Conservation (phyloP, 2,113 vertebrate genomes). For the Pelecanus crispus region DNA sequence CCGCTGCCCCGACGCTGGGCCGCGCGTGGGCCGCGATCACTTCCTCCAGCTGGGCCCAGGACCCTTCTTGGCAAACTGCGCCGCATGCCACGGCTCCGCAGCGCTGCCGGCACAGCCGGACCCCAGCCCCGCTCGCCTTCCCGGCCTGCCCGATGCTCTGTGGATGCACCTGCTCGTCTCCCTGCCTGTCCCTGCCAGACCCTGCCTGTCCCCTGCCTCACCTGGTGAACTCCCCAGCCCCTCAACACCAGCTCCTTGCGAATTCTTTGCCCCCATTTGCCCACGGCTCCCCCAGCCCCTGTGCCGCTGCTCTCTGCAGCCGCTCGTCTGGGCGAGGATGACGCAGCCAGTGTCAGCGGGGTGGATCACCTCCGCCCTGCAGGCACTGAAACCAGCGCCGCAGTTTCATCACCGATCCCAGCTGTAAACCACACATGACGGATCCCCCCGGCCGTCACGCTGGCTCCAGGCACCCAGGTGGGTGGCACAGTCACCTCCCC, state of each 20-base stretch:
- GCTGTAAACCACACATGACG: not conserved
- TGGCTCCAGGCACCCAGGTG: not conserved
- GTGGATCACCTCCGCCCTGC: not conserved
- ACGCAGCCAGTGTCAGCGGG: not conserved
- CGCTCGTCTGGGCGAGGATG: not conserved
- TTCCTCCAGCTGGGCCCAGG: conserved; percentile 25
- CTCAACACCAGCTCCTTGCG: not conserved
- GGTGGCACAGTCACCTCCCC: not conserved
- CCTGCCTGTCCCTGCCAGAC: not conserved
- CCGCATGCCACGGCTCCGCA: rapidly evolving
- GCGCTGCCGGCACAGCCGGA: rapidly evolving
- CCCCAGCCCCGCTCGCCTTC: not conserved
- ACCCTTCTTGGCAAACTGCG: not conserved
- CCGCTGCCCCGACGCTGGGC: not conserved
- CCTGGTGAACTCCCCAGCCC: not conserved
- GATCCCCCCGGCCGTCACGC: not conserved
- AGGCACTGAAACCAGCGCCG: conserved; percentile 10
- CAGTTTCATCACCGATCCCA: not conserved
- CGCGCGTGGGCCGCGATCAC: not conserved
- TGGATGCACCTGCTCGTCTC: not conserved
- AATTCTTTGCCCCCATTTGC: not conserved
- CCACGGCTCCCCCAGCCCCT: not conserved
- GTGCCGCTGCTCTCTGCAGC: not conserved
- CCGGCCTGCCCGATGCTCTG: rapidly evolving
- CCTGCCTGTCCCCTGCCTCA: not conserved